These are phyloP conservation scores for Holothuria scabra DNA, from an alignment of 53 echinoderm and acorn worm species.

Conservation along the genomic window DNA sequence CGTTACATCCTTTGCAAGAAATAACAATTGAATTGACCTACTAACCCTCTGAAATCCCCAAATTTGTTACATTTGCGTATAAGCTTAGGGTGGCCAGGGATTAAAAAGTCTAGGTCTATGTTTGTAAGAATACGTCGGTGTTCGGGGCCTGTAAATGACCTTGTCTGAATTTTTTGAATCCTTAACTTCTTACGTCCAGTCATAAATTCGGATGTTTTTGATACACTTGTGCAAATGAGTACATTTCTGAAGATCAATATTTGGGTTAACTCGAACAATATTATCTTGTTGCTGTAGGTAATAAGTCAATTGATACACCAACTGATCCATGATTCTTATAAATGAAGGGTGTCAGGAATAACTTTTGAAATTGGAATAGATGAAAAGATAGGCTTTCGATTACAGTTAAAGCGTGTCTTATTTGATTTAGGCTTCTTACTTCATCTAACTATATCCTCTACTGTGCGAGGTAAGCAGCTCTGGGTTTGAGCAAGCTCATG, in stretches of 20 bases:
- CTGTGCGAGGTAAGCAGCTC: too few species aligned
- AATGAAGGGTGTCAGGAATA: constrained; percentile 16
- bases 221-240: background rate
- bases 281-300: constrained; percentile 18
- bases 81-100: constrained; percentile 2
- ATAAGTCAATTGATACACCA: constrained; percentile 38
- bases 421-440: constrained; percentile 3
- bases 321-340: constrained; percentile 26
- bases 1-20: background rate
- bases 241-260: constrained; percentile 35
- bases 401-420: constrained; percentile 17
- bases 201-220: background rate
- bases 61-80: background rate
- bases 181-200: constrained; percentile 1
- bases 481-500: too few species aligned
- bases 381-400: background rate
- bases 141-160: constrained; percentile 22
- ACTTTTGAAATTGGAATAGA: constrained; percentile 4
- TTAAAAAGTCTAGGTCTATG: constrained; percentile 1
- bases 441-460: background rate
- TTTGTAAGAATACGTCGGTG: background rate
- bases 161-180: constrained; percentile 11
- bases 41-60: background rate
- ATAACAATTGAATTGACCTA: background rate
- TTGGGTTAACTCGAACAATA: background rate